Conservation (phyloP, 2,113 vertebrate genomes). For the Chaetodon auriga region DNA sequence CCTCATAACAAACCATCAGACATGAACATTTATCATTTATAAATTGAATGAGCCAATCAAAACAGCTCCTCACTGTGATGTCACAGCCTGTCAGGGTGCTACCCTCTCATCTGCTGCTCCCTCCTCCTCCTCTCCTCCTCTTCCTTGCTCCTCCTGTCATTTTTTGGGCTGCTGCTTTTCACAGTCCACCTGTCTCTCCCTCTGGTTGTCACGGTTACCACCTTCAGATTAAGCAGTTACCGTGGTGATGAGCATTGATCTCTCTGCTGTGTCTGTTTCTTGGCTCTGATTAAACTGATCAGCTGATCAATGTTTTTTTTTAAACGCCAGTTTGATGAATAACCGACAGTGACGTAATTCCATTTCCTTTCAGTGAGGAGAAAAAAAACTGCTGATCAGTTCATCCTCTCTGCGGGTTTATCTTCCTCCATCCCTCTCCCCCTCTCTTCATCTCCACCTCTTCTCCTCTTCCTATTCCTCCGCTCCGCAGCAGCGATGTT, state of each 20-base stretch:
- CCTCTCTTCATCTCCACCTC: neutral
- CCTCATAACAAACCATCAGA: neutral
- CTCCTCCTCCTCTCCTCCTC: too few species aligned
- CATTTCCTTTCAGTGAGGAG: slow-evolving; percentile 38
- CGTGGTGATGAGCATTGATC: neutral
- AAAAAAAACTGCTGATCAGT: slow-evolving; percentile 52
- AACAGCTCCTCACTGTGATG: neutral
- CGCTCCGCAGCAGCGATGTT: slow-evolving; percentile 48
- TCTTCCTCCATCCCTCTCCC: neutral
- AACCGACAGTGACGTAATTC: slow-evolving; percentile 48
- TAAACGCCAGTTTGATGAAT: slow-evolving; percentile 10
- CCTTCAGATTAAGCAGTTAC: neutral
- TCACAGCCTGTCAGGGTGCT: neutral
- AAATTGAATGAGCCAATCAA: neutral
- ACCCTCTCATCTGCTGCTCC: neutral
- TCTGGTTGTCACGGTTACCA: slow-evolving; percentile 39
- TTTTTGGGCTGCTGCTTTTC: neutral
- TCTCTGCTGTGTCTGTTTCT: neutral
- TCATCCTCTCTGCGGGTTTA: neutral
- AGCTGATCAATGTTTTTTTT: neutral
- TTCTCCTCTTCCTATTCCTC: neutral
- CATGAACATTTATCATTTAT: too few species aligned
- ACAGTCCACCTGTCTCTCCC: neutral
- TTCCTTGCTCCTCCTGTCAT: neutral
- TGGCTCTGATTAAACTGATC: neutral